Evolutionary conservation across 2,113 vertebrate species (phyloP).

Genomic region (Sphyrna mokarran): DNA sequence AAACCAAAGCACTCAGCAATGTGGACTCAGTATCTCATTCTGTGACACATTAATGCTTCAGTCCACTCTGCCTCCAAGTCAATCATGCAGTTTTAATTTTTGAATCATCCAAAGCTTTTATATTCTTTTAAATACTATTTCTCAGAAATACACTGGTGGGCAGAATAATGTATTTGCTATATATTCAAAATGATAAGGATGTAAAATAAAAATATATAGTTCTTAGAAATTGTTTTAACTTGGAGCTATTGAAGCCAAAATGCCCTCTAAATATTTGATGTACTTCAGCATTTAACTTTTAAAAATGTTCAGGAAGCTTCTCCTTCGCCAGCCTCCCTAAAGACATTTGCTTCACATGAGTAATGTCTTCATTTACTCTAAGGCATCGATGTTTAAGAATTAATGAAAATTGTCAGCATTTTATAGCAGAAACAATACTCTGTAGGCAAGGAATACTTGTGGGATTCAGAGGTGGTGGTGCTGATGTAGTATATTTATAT

Average conservation of each 20-base stretch:
- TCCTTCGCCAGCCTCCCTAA: neutral
- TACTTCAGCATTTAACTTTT: slow-evolving; percentile 3
- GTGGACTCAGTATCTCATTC: neutral
- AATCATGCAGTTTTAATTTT: neutral
- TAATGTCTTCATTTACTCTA: slow-evolving; percentile 16
- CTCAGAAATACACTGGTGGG: neutral
- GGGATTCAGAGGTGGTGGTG: neutral
- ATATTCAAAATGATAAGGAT: neutral
- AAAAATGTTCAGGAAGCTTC: neutral
- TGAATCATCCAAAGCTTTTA: neutral
- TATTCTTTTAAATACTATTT: neutral
- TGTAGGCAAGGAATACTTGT: neutral
- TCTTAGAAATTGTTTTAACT: slow-evolving; percentile 10
- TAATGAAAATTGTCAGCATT: neutral
- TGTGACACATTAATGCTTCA: neutral
- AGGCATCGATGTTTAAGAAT: neutral
- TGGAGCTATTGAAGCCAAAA: slow-evolving; percentile 5
- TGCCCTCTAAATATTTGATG: slow-evolving; percentile 21
- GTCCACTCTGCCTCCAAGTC: neutral
- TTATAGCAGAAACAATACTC: neutral
- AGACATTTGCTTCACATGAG: neutral
- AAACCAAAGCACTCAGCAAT: neutral
- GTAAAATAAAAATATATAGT: neutral
- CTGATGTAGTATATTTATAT: too few relatives aligned
- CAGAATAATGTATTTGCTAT: neutral